phyloP scores from a whole-genome alignment of 2,888 invertebrate species.

The Oscheius onirici region DNA sequence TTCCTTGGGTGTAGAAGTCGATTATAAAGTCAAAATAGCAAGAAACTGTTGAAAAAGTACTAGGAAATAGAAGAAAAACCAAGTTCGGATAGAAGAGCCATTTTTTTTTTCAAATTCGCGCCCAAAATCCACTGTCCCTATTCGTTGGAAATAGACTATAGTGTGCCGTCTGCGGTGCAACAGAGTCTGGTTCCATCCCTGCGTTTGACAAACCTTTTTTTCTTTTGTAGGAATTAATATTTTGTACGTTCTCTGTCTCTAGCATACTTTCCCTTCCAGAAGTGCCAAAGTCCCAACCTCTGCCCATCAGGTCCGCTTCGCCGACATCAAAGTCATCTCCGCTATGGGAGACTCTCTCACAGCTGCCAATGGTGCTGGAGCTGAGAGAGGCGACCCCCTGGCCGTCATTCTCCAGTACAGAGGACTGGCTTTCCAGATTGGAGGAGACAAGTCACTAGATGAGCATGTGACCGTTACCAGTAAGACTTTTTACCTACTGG shows the following conservation, averaged over 20 bases:
- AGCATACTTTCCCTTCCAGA: slow-evolving; percentile 31
- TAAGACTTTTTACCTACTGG: slow-evolving; percentile 2
- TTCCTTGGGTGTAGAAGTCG: no score
- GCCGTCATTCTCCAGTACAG: slow-evolving; percentile 61
- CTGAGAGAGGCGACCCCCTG: slow-evolving; percentile 51
- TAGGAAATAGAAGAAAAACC: no score
- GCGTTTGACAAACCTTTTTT: no score
- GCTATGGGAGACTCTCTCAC: slow-evolving; percentile 61
- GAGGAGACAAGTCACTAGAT: slow-evolving; percentile 54
- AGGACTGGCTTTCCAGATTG: slow-evolving; percentile 60
- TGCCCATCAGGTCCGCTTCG: slow-evolving; percentile 52
- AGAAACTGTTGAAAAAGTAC: no score
- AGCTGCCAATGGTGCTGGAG: slow-evolving; percentile 65
- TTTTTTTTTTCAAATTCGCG: no score
- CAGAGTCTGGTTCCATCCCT: slow-evolving; percentile 12
- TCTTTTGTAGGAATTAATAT: no score
- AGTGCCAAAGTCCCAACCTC: slow-evolving; percentile 72
- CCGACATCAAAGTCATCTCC: slow-evolving; percentile 58
- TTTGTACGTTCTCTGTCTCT: slow-evolving; percentile 35
- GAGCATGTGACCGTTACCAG: slow-evolving; percentile 61
- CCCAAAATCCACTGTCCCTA: no score
- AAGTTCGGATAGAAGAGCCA: no score
- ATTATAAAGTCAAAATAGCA: no score
- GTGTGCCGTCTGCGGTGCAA: no score
- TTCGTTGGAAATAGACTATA: no score